Evolutionary conservation across 2,888 invertebrate species (phyloP).

Genomic region (Leptopilina drosophilae): DNA sequence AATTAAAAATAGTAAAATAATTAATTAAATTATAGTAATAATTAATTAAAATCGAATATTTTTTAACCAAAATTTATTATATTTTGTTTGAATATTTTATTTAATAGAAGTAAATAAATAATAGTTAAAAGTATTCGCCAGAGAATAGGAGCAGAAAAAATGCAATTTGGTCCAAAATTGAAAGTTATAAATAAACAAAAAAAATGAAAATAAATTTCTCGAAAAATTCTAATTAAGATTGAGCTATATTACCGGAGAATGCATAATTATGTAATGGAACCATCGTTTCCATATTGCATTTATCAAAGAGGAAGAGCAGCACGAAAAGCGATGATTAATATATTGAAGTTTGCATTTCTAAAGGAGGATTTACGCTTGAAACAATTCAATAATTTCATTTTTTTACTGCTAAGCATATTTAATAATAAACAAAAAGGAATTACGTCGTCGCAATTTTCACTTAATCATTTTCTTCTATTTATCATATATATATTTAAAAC

Average conservation of each 20-base stretch:
- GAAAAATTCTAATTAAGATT: not conserved
- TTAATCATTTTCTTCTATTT: no score
- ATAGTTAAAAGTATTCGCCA: no score
- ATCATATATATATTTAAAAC: no score
- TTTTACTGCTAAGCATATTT: not conserved
- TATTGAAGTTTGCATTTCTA: constrained; percentile 27
- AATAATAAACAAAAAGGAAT: not conserved
- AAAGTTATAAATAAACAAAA: not conserved
- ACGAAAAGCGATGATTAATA: constrained; percentile 24
- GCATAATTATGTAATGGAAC: constrained; percentile 33
- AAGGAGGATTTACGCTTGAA: constrained; percentile 34
- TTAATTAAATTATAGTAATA: no score
- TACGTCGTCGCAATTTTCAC: not conserved
- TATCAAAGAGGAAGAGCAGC: constrained; percentile 29
- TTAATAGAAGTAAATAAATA: no score
- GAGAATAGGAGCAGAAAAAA: no score
- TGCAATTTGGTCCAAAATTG: no score
- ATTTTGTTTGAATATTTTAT: no score
- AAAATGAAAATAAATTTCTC: not conserved
- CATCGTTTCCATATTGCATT: constrained; percentile 3
- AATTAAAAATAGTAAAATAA: no score
- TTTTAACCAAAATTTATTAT: no score
- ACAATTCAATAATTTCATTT: constrained; percentile 15
- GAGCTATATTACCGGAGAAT: not conserved
- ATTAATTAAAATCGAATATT: no score